phyloP scores from a whole-genome alignment of 2,888 invertebrate genomes.

The Augiades crinisus region DNA sequence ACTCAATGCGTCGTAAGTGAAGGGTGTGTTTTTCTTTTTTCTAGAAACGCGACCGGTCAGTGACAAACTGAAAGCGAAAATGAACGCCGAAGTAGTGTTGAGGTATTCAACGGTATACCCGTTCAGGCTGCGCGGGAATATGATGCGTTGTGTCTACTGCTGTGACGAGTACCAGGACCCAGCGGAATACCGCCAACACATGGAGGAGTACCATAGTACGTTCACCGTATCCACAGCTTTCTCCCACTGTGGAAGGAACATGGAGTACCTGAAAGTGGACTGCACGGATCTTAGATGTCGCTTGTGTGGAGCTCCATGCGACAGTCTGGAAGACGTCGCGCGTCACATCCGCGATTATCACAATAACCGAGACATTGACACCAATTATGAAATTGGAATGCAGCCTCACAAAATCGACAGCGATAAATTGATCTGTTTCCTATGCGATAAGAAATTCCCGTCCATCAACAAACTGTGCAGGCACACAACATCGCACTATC shows the following conservation, averaged over 20 bases:
- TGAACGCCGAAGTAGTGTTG: slow-evolving; percentile 66
- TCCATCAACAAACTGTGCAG: slow-evolving; percentile 54
- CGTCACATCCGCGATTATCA: slow-evolving; percentile 53
- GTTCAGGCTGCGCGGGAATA: slow-evolving; percentile 59
- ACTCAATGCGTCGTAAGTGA: slow-evolving; percentile 17
- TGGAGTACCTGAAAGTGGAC: slow-evolving; percentile 64
- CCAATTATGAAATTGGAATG: slow-evolving; percentile 52
- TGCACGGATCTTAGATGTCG: slow-evolving; percentile 56
- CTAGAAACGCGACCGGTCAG: slow-evolving; percentile 56
- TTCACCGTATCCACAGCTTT: slow-evolving; percentile 61
- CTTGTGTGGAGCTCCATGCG: slow-evolving; percentile 46
- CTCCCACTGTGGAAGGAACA: slow-evolving; percentile 51
- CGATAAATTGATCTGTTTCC: slow-evolving; percentile 54
- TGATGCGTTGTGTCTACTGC: slow-evolving; percentile 67
- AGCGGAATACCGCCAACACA: slow-evolving; percentile 51
- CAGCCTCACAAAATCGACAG: slow-evolving; percentile 59
- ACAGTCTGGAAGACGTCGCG: slow-evolving; percentile 48
- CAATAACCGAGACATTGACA: slow-evolving; percentile 43
- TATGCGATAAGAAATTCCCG: slow-evolving; percentile 55
- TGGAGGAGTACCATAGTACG: slow-evolving; percentile 48
- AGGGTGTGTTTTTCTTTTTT: slow-evolving; percentile 38
- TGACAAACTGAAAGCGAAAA: slow-evolving; percentile 50
- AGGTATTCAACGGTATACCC: slow-evolving; percentile 65
- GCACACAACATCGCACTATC: slow-evolving; percentile 63
- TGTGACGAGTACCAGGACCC: slow-evolving; percentile 59